Evolutionary conservation across 2,888 invertebrate genomes (phyloP), one percentile per base, ranked within the genome.

Genomic region (Orchesellides sinensis): DNA sequence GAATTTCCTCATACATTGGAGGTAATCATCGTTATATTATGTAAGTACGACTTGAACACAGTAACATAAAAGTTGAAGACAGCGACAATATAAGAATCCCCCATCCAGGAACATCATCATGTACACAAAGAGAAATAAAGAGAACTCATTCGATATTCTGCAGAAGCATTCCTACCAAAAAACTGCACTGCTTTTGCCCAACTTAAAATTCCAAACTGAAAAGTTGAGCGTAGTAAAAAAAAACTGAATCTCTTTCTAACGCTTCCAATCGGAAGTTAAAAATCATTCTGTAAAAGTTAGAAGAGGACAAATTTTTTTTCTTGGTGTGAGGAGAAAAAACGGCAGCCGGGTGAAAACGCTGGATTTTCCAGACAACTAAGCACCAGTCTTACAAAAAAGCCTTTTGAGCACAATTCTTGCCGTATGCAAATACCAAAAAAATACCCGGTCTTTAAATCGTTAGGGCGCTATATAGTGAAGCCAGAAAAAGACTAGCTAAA

Each of bases 281-380:
- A 52, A 52, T 52, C 52, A 52, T 52, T n/a, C 2, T 21, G 52
- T 1, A 21, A 52, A 35, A 35, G 35, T 5, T 35, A 35, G 35
- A 35, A 35, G 35, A 35, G 12, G 35, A 12, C 5, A 35, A 35
- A 35, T 8, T n/a, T n/a, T n/a, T n/a, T n/a, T n/a, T n/a, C n/a
- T n/a, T n/a, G n/a, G n/a, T n/a, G n/a, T 8, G 35, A 35, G 12
- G 12, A 12, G 35, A 35, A 35, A 35, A 35, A 35, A 47, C n/a
- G 47, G 17, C n/a, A 47, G 17, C 3, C n/a, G 47, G 47, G 21
- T 8, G 29, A 61, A 27, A 61, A 61, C 61, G 32, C 25, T 61
- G 61, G 27, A 73, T 61, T 73, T 73, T 73, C 72, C 72, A 73
- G 59, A n/a, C 72, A 73, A 61, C 72, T 61, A 73, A 73, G 25